phyloP scores from a whole-genome alignment of 30 jellyfish, hydroid and myxozoan species.

The Rhopilema esculentum region DNA sequence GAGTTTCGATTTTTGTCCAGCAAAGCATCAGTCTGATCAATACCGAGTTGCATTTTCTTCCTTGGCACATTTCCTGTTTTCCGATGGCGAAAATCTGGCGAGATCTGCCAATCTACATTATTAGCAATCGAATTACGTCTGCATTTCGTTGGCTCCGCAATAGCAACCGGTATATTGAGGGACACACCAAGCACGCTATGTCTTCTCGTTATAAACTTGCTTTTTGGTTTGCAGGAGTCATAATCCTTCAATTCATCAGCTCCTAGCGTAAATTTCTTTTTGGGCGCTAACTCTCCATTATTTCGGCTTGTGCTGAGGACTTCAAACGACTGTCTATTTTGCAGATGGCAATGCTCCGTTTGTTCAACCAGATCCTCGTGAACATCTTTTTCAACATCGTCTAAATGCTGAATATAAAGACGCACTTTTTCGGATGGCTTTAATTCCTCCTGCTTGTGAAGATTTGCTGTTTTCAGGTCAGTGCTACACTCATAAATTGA shows the following conservation, averaged over 20 bases:
- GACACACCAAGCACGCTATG: conserved; percentile 33
- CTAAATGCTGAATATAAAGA: conserved; percentile 14
- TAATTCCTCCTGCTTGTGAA: conserved; percentile 4
- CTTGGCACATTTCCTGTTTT: too few species aligned
- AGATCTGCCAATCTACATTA: background rate
- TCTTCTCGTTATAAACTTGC: background rate
- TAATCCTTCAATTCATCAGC: background rate
- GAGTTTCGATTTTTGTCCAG: background rate
- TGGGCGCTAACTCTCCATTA: background rate
- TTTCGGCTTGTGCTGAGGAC: background rate
- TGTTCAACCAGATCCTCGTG: background rate
- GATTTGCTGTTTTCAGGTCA: background rate
- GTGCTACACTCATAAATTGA: background rate
- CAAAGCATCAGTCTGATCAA: too few species aligned
- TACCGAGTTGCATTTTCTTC: too few species aligned
- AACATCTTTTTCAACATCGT: background rate
- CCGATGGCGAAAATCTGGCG: too few species aligned
- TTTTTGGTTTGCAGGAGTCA: background rate
- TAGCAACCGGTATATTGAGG: conserved; percentile 14
- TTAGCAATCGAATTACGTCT: background rate
- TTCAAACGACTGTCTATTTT: background rate
- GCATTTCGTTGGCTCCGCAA: background rate
- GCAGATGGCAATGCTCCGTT: background rate
- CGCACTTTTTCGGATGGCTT: conserved; percentile 34
- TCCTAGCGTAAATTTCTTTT: background rate